phyloP scores from a whole-genome alignment of 2,113 vertebrate genomes.

The Microtus oregoni region DNA sequence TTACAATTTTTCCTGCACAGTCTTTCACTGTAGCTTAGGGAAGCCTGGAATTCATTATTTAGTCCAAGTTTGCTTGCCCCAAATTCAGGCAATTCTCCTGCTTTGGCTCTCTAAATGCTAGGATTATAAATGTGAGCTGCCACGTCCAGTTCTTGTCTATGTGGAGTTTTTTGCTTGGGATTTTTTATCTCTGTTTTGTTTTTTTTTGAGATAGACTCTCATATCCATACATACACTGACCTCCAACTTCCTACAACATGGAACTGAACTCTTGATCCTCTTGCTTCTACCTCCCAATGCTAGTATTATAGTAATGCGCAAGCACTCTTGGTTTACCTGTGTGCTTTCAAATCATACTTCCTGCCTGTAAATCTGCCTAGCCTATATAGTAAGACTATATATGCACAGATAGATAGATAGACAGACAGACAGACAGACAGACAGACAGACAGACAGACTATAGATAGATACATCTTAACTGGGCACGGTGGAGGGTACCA shows the following conservation, averaged over 20 bases:
- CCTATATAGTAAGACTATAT: too few relatives aligned
- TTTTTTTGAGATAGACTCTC: neutral
- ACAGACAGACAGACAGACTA: neutral
- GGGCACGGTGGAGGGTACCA: neutral
- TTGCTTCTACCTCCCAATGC: neutral
- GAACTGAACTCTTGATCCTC: neutral
- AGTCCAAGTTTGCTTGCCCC: neutral
- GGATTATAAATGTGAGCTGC: neutral
- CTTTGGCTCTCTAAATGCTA: neutral
- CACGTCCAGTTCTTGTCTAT: neutral
- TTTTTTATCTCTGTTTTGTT: neutral
- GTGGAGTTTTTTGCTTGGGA: neutral
- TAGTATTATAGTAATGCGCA: neutral
- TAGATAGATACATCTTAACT: neutral
- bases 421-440: too few relatives aligned
- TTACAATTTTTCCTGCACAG: neutral
- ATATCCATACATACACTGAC: neutral
- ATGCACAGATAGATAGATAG: too few relatives aligned
- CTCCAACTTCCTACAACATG: neutral
- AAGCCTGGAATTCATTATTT: neutral
- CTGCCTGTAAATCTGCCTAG: too few relatives aligned
- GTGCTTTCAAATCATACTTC: too few relatives aligned
- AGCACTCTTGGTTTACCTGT: neutral
- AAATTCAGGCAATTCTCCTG: neutral
- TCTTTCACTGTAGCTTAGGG: neutral